Conservation (phyloP, 2,888 invertebrate species). For the Margaritifera margaritifera region DNA sequence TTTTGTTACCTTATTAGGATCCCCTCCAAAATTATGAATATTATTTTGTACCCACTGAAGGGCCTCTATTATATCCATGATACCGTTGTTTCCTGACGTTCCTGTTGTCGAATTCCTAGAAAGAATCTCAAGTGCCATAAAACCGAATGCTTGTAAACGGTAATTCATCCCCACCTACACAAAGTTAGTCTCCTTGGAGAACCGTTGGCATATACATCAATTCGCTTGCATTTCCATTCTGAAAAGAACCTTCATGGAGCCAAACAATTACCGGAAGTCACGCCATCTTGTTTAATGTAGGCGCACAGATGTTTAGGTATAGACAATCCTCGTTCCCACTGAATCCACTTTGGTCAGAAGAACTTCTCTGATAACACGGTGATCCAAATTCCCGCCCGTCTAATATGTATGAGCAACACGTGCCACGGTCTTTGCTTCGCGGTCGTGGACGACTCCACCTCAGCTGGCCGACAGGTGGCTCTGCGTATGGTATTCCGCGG, state of each 20-base stretch:
- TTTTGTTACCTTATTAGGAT: constrained; percentile 17
- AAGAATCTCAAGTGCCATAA: constrained; percentile 79
- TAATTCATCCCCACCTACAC: constrained; percentile 92
- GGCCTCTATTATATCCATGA: constrained; percentile 46
- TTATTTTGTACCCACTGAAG: constrained; percentile 46
- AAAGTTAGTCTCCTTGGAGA: constrained; percentile 85
- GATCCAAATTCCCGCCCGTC: constrained; percentile 39
- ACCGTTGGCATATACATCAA: constrained; percentile 78
- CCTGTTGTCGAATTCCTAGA: constrained; percentile 20
- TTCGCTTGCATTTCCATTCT: constrained; percentile 44
- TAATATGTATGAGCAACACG: constrained; percentile 47
- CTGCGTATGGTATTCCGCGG: constrained; percentile 53
- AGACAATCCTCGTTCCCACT: constrained; percentile 41
- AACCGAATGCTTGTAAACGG: constrained; percentile 82
- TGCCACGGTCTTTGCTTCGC: constrained; percentile 16
- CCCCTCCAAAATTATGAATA: constrained; percentile 46
- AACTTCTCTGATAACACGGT: constrained; percentile 41
- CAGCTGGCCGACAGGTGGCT: constrained; percentile 34
- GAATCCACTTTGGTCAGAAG: constrained; percentile 28
- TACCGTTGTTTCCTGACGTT: constrained; percentile 46
- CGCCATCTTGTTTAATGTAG: constrained; percentile 44
- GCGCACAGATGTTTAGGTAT: constrained; percentile 61
- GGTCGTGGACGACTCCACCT: constrained; percentile 46
- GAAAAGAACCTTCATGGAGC: constrained; percentile 64
- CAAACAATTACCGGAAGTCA: constrained; percentile 66